Evolutionary conservation across 2,113 vertebrate genomes (phyloP).

Genomic region (Australoheros scitulus): DNA sequence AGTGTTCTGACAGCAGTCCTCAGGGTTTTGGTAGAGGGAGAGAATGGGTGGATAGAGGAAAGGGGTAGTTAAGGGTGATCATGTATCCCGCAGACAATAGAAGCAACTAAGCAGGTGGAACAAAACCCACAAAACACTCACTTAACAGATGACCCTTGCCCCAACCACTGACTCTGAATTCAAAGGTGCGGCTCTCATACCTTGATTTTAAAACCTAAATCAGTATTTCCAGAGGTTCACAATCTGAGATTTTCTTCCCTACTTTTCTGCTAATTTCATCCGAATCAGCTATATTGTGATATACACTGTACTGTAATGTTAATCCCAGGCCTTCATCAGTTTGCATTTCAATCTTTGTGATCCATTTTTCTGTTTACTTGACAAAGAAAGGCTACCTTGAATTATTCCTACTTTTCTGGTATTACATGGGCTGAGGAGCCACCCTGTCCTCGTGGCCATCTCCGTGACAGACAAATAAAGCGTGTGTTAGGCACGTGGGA

Average conservation of each 20-base stretch:
- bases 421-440: conserved; percentile 82
- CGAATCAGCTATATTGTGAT: not conserved
- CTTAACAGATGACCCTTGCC: conserved; percentile 56
- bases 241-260: not conserved
- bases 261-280: not conserved
- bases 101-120: conserved; percentile 38
- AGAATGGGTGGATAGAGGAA: conserved; percentile 36
- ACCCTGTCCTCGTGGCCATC: conserved; percentile 74
- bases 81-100: conserved; percentile 56
- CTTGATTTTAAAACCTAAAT: not conserved
- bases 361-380: conserved; percentile 28
- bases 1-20: conserved; percentile 72
- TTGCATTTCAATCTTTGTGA: conserved; percentile 18
- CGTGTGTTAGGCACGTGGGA: conserved; percentile 91
- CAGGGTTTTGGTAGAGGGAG: conserved; percentile 45
- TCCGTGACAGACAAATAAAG: conserved; percentile 94
- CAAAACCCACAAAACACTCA: conserved; percentile 53
- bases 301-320: not conserved
- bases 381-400: conserved; percentile 68
- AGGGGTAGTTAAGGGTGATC: conserved; percentile 65
- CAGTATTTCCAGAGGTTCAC: not conserved
- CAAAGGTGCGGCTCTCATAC: not conserved
- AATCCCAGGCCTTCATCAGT: not conserved
- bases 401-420: conserved; percentile 90
- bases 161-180: conserved; percentile 15